Evolutionary conservation across 2,113 vertebrate species (phyloP).

Genomic region (Tachysurus vachellii): DNA sequence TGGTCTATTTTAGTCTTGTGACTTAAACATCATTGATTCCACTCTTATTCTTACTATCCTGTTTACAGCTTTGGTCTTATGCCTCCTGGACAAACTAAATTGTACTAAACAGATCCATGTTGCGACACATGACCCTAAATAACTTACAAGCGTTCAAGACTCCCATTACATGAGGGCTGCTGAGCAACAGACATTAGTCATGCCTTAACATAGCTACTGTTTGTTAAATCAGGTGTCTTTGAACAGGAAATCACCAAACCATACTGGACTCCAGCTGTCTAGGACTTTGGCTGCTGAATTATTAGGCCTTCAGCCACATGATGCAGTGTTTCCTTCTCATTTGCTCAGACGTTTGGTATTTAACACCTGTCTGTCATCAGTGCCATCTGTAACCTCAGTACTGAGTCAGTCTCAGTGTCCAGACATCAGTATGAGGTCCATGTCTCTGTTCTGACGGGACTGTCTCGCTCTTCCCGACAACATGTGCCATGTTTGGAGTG

Average conservation of each 20-base stretch:
- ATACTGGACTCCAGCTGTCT: not conserved
- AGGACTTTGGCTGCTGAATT: not conserved
- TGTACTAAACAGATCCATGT: not conserved
- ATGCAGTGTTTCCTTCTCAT: constrained; percentile 22
- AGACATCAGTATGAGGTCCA: constrained; percentile 21
- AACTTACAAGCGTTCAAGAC: not conserved
- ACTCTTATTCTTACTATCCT: not conserved
- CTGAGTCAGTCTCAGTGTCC: constrained; percentile 5
- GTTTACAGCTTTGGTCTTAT: not conserved
- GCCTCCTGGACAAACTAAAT: not conserved
- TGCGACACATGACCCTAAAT: not conserved
- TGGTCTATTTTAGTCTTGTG: not conserved
- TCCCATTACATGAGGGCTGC: not conserved
- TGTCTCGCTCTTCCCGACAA: not conserved
- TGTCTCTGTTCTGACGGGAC: not conserved
- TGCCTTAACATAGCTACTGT: not conserved
- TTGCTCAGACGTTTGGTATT: constrained; percentile 36
- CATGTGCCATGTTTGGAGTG: not conserved
- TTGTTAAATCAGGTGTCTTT: not conserved
- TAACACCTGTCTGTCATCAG: constrained; percentile 10
- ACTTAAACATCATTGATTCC: not conserved
- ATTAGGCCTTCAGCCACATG: constrained; percentile 8
- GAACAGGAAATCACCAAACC: not conserved
- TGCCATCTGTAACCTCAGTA: constrained; percentile 14
- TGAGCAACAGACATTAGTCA: not conserved